Conservation (phyloP, 2,797 vertebrate species). For the Odontamblyopus rebecca region DNA sequence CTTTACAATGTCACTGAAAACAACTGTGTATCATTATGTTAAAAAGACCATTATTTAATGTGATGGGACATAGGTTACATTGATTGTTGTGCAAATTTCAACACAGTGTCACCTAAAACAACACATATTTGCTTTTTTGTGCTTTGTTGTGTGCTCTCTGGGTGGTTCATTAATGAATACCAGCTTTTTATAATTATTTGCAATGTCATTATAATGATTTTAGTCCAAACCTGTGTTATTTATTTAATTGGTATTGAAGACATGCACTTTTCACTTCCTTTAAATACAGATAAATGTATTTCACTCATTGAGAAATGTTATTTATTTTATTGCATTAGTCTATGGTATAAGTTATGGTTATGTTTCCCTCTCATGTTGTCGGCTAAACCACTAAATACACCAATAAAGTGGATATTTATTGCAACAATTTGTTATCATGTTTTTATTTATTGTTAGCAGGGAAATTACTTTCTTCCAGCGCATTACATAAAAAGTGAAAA, state of each 20-base stretch:
- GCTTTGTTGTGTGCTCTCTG: slow-evolving; percentile 6
- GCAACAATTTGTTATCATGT: not conserved
- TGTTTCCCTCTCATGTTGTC: slow-evolving; percentile 31
- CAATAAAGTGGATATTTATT: not conserved
- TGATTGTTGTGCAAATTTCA: not conserved
- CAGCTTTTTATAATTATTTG: not conserved
- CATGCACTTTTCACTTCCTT: slow-evolving; percentile 5
- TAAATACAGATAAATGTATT: slow-evolving; percentile 6
- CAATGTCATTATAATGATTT: slow-evolving; percentile 12
- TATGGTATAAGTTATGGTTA: slow-evolving; percentile 10
- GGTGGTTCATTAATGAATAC: not conserved
- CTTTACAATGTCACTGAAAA: not conserved
- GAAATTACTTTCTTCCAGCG: not conserved
- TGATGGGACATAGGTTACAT: too few relatives aligned
- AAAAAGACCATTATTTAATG: not conserved
- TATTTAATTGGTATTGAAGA: not conserved
- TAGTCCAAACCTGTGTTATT: not conserved
- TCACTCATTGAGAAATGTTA: not conserved
- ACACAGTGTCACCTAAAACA: not conserved
- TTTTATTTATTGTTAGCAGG: not conserved
- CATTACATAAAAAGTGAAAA: not conserved
- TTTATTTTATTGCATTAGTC: not conserved
- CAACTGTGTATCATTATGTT: not conserved
- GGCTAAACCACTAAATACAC: slow-evolving; percentile 27
- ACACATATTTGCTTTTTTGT: not conserved